Percentiles rank a stretch among this genome's conserved stretches.
phyloP scores from a whole-genome alignment of 2,888 invertebrate species.

The Phorcus lineatus region DNA sequence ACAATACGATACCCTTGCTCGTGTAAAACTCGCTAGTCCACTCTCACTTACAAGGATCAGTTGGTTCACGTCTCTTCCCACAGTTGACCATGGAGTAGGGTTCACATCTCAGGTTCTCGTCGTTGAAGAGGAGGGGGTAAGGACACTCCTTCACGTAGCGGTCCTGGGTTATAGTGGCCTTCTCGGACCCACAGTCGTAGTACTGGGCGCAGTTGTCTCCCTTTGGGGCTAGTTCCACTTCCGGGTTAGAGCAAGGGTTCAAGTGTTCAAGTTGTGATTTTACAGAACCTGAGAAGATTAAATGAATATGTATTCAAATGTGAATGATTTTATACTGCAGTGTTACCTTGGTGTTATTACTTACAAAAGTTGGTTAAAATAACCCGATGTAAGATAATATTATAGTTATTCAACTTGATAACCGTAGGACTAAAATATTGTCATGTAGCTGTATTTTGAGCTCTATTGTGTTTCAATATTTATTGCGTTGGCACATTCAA shows the following conservation, averaged over 20 bases:
- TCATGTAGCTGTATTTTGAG: too few relatives aligned
- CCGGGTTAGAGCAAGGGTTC: constrained; percentile 20
- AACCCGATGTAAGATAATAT: too few relatives aligned
- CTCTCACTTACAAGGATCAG: constrained; percentile 60
- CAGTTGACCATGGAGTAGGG: constrained; percentile 44
- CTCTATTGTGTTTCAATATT: too few relatives aligned
- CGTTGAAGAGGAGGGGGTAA: constrained; percentile 36
- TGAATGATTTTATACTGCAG: too few relatives aligned
- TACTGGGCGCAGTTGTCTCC: constrained; percentile 40
- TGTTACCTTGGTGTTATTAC: too few relatives aligned
- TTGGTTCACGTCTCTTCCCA: constrained; percentile 44
- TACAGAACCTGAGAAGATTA: constrained; percentile 3
- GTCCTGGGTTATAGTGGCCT: constrained; percentile 21
- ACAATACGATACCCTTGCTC: too few relatives aligned
- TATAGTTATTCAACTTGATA: too few relatives aligned
- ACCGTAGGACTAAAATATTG: too few relatives aligned
- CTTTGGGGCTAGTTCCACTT: constrained; percentile 25
- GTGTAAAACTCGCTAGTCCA: too few relatives aligned
- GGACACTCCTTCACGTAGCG: constrained; percentile 34
- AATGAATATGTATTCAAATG: not conserved
- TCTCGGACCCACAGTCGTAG: constrained; percentile 35
- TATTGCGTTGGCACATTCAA: too few relatives aligned
- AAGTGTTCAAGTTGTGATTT: constrained; percentile 20
- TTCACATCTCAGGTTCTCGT: constrained; percentile 33
- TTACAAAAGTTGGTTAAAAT: too few relatives aligned